Evolutionary conservation across 2,797 vertebrate genomes (phyloP), one percentile per base, ranked within the genome.

Genomic region (Chaunax sp.): DNA sequence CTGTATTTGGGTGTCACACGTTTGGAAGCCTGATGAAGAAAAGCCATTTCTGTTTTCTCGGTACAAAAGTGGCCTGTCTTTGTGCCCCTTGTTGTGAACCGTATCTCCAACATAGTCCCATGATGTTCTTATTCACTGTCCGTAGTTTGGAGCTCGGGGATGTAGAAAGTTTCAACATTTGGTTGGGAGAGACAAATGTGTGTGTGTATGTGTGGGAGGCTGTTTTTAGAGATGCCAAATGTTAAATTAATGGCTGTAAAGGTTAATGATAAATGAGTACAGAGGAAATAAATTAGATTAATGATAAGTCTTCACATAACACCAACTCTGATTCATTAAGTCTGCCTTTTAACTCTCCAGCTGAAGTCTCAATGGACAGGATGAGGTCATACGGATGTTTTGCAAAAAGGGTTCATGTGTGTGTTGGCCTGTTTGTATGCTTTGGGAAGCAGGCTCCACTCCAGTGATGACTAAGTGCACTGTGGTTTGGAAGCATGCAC

Each of bases 111-210:
- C 76, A 70, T 43, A 64, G 60, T 75, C 55, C 56, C 7, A 45
- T 14, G 38, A 85, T 78, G 86, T 89, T 77, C 68, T 60, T 72
- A 68, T 89, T 86, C 40, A 19, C 46, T 60, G 64, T 72, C 69
- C 61, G 80, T 51, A 69, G 66, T 45, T 59, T 54, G 59, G 25
- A 69, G 61, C 56, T 3, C 49, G 46, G 54, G 75, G 63, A 40
- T 56, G 41, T 50, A 69, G 57, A 73, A 50, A 78, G 66, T 61
- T 40, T 77, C 69, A 71, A 60, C 49, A 14, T 59, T 61, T 54
- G n/a, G 50, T 45, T 20, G 57, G 23, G 8, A 47, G 35, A 51
- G 13, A 55, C 2, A n/a, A 62, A 55, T 12, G 35, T 20, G 68
- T 62, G 45, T 66, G 63, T 73, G 59, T 37, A 45, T 53, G 66